phyloP scores from a whole-genome alignment of 2,113 vertebrate genomes.

The Coptodon rendalli region DNA sequence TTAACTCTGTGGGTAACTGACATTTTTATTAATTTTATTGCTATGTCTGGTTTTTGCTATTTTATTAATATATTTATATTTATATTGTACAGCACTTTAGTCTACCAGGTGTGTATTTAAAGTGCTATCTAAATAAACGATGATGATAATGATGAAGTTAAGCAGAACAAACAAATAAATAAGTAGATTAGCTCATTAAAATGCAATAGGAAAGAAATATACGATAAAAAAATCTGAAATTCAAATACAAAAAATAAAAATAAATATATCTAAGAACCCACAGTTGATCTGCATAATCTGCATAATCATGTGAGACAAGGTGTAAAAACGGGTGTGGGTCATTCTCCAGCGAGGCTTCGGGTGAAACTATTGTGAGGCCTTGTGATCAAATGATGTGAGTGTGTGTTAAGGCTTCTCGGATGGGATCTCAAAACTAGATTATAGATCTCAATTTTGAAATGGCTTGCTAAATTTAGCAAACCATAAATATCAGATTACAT shows the following conservation, averaged over 20 bases:
- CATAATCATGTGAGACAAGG: background rate
- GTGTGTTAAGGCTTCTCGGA: background rate
- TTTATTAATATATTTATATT: too few species aligned
- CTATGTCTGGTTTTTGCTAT: too few species aligned
- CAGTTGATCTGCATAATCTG: background rate
- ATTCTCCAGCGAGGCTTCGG: background rate
- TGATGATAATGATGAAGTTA: background rate
- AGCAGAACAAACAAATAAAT: background rate
- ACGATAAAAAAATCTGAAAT: background rate
- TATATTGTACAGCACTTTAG: too few species aligned
- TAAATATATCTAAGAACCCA: background rate
- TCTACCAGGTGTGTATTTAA: too few species aligned
- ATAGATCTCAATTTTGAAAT: background rate
- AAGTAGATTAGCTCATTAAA: background rate
- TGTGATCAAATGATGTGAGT: background rate
- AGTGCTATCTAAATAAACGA: too few species aligned
- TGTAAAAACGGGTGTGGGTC: background rate
- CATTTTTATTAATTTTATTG: too few species aligned
- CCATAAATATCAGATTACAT: background rate
- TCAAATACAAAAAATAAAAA: background rate
- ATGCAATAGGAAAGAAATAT: background rate
- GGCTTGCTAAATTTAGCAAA: background rate
- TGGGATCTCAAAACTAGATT: background rate
- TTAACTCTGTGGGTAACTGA: too few species aligned
- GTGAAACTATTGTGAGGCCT: background rate